A percentile compares a stretch with the other conserved stretches of the same genome.
These are phyloP conservation scores for Tromatobia lineatoria DNA, from an alignment of 2,888 invertebrate species.

Conservation along the genomic window DNA sequence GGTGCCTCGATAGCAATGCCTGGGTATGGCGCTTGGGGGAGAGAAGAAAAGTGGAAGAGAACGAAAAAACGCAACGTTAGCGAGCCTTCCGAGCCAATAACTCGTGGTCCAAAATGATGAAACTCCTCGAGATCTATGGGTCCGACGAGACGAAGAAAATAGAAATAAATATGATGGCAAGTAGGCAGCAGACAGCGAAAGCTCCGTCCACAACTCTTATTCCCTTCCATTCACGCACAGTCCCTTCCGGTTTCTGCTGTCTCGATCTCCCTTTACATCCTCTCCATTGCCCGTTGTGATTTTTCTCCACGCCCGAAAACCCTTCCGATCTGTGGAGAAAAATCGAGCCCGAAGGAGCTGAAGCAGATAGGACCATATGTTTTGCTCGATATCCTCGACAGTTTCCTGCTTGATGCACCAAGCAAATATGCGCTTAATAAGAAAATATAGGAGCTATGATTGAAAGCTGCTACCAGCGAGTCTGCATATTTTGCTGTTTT, in stretches of 20 bases:
- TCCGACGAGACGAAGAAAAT: conserved; percentile 74
- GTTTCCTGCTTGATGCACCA: conserved; percentile 4
- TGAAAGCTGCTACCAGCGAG: background rate
- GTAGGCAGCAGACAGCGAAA: conserved; percentile 33
- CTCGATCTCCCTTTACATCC: background rate
- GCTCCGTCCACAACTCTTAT: conserved; percentile 5
- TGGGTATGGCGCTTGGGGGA: background rate
- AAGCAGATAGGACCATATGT: background rate
- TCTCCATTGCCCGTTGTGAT: background rate
- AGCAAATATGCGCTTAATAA: background rate
- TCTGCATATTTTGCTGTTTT: conserved; percentile 3
- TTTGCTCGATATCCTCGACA: conserved; percentile 5
- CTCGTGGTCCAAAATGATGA: conserved; percentile 48
- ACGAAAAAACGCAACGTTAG: conserved; percentile 19
- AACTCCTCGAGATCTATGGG: conserved; percentile 66
- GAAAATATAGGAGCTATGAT: background rate
- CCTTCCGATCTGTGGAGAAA: background rate
- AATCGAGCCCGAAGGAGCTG: background rate
- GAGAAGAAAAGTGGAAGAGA: conserved; percentile 15
- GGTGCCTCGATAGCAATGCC: conserved; percentile 6
- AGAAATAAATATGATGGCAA: conserved; percentile 76
- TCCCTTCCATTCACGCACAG: conserved; percentile 9
- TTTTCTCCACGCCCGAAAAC: background rate
- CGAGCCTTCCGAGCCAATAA: conserved; percentile 53
- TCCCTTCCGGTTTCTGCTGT: conserved; percentile 60